These are phyloP conservation scores for Protophormia terraenovae DNA, from an alignment of 2,888 invertebrate genomes.

Conservation along the genomic window DNA sequence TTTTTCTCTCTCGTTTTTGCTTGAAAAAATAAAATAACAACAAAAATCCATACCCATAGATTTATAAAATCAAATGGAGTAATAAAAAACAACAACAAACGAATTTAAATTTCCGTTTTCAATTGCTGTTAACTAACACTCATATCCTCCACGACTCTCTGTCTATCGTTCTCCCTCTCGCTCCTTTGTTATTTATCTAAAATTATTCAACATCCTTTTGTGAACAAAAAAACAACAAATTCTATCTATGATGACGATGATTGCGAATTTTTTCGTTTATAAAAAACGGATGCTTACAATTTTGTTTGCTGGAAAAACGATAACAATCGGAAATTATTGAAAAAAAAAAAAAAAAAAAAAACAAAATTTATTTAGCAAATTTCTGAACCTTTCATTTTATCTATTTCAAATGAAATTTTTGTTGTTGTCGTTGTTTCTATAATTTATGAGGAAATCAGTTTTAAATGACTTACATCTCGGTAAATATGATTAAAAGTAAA, in stretches of 20 bases:
- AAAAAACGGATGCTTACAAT: conserved; percentile 30
- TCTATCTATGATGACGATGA: background rate
- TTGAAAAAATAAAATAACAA: background rate
- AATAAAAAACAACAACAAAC: conserved; percentile 8
- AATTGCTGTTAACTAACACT: conserved; percentile 25
- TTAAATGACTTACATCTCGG: conserved; percentile 42
- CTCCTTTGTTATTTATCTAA: background rate
- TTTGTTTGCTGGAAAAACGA: conserved; percentile 34
- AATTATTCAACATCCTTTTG: conserved; percentile 4
- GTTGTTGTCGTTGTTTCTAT: background rate
- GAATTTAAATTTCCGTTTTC: conserved; percentile 58
- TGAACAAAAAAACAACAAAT: conserved; percentile 1
- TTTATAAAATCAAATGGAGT: conserved; percentile 13
- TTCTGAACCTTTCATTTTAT: conserved; percentile 12
- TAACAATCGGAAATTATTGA: conserved; percentile 62
- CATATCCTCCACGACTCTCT: background rate
- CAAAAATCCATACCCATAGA: background rate
- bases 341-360: conserved; percentile 26
- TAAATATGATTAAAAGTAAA: conserved; percentile 30
- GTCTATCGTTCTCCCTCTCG: background rate
- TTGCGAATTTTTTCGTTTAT: background rate
- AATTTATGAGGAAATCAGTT: conserved; percentile 50
- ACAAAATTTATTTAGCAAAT: conserved; percentile 1
- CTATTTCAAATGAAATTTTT: background rate
- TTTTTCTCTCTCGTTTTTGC: too few relatives aligned